Percentiles rank a stretch among this genome's conserved stretches.
Conservation (phyloP, 2,888 invertebrate species). For the Xestia sexstrigata region DNA sequence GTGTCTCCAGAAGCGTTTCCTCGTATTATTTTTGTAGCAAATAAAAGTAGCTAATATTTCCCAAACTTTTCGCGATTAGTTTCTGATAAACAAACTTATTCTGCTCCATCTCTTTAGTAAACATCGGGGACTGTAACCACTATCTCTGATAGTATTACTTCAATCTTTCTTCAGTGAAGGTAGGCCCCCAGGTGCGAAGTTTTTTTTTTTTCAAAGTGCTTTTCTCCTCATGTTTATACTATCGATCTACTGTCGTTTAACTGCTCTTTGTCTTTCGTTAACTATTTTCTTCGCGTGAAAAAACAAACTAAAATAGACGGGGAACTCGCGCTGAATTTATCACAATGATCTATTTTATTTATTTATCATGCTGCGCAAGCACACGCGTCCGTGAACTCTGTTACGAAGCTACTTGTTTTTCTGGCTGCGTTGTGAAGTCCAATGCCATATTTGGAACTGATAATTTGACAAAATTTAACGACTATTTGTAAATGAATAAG, state of each 20-base stretch:
- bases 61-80: background rate
- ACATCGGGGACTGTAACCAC: background rate
- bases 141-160: background rate
- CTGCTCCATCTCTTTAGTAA: background rate
- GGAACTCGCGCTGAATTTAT: conserved; percentile 35
- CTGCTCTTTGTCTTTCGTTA: background rate
- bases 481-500: background rate
- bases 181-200: background rate
- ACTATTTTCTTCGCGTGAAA: background rate
- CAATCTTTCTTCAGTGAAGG: background rate
- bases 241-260: background rate
- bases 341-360: conserved; percentile 53
- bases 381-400: conserved; percentile 55
- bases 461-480: conserved; percentile 19
- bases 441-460: conserved; percentile 28
- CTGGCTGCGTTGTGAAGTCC: conserved; percentile 14
- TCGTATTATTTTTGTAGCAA: conserved; percentile 28
- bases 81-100: background rate
- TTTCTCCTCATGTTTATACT: background rate
- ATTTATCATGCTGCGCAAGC: conserved; percentile 31
- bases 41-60: background rate
- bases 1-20: conserved; percentile 47
- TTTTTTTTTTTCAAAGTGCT: background rate
- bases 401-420: conserved; percentile 44
- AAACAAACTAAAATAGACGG: background rate